phyloP scores from a whole-genome alignment of 2,113 vertebrate genomes.

The Cavia porcellus region DNA sequence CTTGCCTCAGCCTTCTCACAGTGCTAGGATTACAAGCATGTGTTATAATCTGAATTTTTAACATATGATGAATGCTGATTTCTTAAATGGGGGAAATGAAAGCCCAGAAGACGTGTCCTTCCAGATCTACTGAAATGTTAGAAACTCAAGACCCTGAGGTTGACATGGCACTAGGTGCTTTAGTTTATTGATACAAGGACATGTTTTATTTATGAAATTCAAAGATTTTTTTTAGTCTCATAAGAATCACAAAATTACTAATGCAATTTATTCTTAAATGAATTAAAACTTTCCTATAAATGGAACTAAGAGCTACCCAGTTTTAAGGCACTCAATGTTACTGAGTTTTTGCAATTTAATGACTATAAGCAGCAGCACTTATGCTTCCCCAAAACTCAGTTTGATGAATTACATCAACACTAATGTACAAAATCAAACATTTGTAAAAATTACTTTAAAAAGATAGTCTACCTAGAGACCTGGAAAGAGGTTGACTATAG shows the following conservation, averaged over 20 bases:
- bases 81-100: not conserved
- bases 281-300: constrained; percentile 55
- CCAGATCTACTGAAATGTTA: not conserved
- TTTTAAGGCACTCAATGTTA: constrained; percentile 57
- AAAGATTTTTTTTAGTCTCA: constrained; percentile 25
- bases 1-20: not conserved
- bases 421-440: constrained; percentile 58
- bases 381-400: not conserved
- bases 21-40: not conserved
- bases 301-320: not conserved
- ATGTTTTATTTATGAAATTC: constrained; percentile 67
- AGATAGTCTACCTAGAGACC: constrained; percentile 3
- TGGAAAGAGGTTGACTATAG: not conserved
- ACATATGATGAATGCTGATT: not conserved
- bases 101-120: not conserved
- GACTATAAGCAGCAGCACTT: not conserved
- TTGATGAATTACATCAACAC: constrained; percentile 45
- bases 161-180: not conserved
- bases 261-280: constrained; percentile 34
- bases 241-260: constrained; percentile 36
- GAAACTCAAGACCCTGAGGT: not conserved
- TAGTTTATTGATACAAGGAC: constrained; percentile 9
- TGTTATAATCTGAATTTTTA: not conserved
- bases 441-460: constrained; percentile 44
- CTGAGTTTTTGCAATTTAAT: constrained; percentile 33